Conservation (phyloP, 2,113 vertebrate species). For the Microtus montanus region DNA sequence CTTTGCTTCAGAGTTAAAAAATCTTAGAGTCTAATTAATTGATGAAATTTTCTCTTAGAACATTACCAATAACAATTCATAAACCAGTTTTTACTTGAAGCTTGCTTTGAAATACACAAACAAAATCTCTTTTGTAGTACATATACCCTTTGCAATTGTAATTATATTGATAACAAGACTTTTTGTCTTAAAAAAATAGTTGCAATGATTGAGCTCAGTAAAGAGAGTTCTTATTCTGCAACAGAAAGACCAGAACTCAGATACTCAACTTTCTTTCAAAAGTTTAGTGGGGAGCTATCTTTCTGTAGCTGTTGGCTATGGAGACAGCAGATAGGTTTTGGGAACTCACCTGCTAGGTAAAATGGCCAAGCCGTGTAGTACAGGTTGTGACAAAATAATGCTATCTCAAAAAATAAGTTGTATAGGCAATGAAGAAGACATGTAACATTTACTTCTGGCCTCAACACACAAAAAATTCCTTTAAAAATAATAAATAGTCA, state of each 20-base stretch:
- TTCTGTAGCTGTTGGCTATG: not conserved
- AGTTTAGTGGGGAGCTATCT: fast-evolving
- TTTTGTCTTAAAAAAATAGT: not conserved
- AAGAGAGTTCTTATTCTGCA: not conserved
- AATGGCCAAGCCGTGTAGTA: no score
- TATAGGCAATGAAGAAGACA: not conserved
- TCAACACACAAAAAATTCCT: no score
- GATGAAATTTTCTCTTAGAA: not conserved
- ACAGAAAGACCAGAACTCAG: not conserved
- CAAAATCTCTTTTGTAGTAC: not conserved
- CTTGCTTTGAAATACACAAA: not conserved
- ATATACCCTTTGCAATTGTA: no score
- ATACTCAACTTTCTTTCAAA: not conserved
- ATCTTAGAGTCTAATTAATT: not conserved
- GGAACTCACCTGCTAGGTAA: not conserved
- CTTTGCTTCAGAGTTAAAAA: not conserved
- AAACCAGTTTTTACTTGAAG: no score
- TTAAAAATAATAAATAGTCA: not conserved
- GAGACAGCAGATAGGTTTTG: no score
- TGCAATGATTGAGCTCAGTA: not conserved
- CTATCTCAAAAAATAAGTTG: not conserved
- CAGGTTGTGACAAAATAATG: not conserved
- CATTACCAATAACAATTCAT: not conserved
- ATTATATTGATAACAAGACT: not conserved
- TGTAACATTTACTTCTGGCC: not conserved